phyloP scores from a whole-genome alignment of 1,140 invertebrate genomes.

The Drosophila kikkawai region DNA sequence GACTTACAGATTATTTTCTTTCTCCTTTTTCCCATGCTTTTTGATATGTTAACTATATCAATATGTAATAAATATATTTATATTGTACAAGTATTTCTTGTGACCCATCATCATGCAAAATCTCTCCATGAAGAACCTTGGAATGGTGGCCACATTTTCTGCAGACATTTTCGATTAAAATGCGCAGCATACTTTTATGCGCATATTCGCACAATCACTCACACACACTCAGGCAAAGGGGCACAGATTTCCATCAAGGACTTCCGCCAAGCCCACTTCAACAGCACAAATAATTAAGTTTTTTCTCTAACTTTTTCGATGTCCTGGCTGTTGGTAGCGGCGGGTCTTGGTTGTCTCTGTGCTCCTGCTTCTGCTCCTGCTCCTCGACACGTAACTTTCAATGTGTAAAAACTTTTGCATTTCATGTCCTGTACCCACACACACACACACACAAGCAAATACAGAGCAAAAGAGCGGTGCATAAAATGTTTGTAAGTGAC shows the following conservation, averaged over 20 bases:
- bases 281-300: slow-evolving; percentile 78
- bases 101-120: slow-evolving; percentile 6
- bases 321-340: slow-evolving; percentile 12
- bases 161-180: slow-evolving; percentile 79
- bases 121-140: slow-evolving; percentile 27
- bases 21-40: neutral
- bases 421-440: slow-evolving; percentile 52
- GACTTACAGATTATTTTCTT: neutral
- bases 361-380: slow-evolving; percentile 44
- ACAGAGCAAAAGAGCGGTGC: slow-evolving; percentile 59
- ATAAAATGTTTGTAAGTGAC: slow-evolving; percentile 84
- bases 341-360: slow-evolving; percentile 29
- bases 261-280: slow-evolving; percentile 29
- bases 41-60: neutral
- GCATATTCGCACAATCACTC: slow-evolving; percentile 50
- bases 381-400: slow-evolving; percentile 63
- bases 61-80: neutral
- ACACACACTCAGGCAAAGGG: slow-evolving; percentile 3
- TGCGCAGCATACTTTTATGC: slow-evolving; percentile 76
- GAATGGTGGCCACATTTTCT: slow-evolving; percentile 56
- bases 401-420: slow-evolving; percentile 81
- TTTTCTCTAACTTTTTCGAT: slow-evolving; percentile 62
- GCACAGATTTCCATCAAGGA: slow-evolving; percentile 46
- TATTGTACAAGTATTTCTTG: too few species aligned
- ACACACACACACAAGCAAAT: slow-evolving; percentile 5